Evolutionary conservation across 2,888 invertebrate genomes (phyloP).

Genomic region (Stenoptilia bipunctidactyla): DNA sequence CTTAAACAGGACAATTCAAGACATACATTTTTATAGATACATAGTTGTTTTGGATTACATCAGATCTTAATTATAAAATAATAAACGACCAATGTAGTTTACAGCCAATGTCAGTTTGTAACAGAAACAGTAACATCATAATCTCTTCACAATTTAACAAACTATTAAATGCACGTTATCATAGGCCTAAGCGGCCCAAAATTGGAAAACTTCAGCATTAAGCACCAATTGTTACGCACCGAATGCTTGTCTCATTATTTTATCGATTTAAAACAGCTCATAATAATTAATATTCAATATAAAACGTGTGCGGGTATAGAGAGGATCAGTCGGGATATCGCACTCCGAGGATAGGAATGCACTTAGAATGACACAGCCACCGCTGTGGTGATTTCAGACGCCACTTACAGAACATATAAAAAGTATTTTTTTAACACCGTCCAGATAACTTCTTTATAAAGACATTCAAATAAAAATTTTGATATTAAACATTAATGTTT

Average conservation of each 20-base stretch:
- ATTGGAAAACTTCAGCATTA: constrained; percentile 23
- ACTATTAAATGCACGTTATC: constrained; percentile 62
- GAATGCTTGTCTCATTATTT: constrained; percentile 18
- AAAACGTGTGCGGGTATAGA: constrained; percentile 29
- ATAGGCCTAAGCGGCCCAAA: constrained; percentile 41
- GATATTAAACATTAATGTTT: no score
- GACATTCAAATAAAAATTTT: no score
- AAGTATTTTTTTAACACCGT: no score
- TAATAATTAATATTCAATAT: not conserved
- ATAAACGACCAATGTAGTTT: not conserved
- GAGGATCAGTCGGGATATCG: constrained; percentile 47
- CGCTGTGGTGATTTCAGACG: constrained; percentile 3
- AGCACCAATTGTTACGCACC: constrained; percentile 24
- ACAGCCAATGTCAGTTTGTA: constrained; percentile 33
- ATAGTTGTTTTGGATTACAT: not conserved
- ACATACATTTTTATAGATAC: not conserved
- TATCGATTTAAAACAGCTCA: not conserved
- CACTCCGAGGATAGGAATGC: constrained; percentile 43
- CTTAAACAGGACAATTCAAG: not conserved
- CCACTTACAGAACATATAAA: no score
- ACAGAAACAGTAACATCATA: constrained; percentile 58
- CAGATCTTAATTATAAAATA: not conserved
- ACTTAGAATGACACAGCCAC: constrained; percentile 63
- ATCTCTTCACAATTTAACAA: constrained; percentile 62
- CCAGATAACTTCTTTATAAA: no score